These are phyloP conservation scores for Taenaris catops DNA, from an alignment of 2,888 invertebrate species.

Conservation along the genomic window DNA sequence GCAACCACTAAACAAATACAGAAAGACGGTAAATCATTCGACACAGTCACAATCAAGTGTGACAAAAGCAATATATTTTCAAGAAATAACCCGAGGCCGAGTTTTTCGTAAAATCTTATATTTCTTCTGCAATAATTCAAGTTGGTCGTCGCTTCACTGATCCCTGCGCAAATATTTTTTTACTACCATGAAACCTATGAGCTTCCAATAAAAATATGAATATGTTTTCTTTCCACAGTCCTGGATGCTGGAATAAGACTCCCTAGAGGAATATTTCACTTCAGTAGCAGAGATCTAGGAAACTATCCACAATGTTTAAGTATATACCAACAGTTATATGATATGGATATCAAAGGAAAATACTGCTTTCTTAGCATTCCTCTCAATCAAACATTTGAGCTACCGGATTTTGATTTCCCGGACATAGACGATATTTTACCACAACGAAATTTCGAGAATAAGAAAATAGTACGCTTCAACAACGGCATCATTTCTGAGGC, in stretches of 20 bases:
- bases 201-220: too few relatives aligned
- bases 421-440: neutral
- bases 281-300: constrained; percentile 35
- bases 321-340: constrained; percentile 27
- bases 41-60: too few relatives aligned
- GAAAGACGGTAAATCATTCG: too few relatives aligned
- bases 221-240: constrained; percentile 27
- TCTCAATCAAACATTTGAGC: constrained; percentile 27
- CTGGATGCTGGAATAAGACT: constrained; percentile 36
- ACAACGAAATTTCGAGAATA: constrained; percentile 2
- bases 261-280: constrained; percentile 34
- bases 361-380: constrained; percentile 40
- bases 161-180: too few relatives aligned
- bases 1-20: too few relatives aligned
- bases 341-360: constrained; percentile 37
- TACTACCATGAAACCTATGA: too few relatives aligned
- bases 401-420: constrained; percentile 13
- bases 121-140: too few relatives aligned
- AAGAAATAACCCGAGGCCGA: too few relatives aligned
- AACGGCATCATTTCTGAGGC: constrained; percentile 9
- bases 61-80: too few relatives aligned
- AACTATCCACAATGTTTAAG: constrained; percentile 40
- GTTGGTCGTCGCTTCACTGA: too few relatives aligned
- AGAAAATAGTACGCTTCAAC: constrained; percentile 8
- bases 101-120: too few relatives aligned